phyloP scores from a whole-genome alignment of 2,888 invertebrate genomes.

The Brachyptera risi region DNA sequence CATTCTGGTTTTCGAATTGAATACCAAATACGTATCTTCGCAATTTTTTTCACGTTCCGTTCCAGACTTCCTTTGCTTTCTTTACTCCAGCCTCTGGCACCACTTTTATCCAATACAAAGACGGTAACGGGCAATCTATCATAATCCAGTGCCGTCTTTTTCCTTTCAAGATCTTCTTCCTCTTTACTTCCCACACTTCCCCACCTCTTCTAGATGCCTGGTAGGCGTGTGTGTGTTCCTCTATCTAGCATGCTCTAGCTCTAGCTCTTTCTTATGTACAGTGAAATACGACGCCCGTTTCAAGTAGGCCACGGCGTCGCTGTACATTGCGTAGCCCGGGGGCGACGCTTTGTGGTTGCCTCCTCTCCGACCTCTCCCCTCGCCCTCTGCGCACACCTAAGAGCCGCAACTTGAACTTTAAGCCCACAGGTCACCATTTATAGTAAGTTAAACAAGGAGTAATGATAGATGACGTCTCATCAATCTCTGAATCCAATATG shows the following conservation, averaged over 20 bases:
- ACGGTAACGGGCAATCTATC: slow-evolving; percentile 12
- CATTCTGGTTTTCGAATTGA: no score
- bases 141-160: slow-evolving; percentile 13
- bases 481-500: background rate
- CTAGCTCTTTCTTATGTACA: slow-evolving; percentile 3
- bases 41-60: background rate
- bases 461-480: slow-evolving; percentile 5
- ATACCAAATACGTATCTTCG: no score
- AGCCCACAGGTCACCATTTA: slow-evolving; percentile 6
- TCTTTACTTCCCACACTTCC: no score
- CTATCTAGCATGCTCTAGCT: background rate
- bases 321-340: background rate
- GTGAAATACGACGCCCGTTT: slow-evolving; percentile 17
- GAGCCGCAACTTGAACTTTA: background rate
- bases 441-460: background rate
- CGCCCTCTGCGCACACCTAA: background rate
- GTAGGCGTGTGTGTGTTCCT: no score
- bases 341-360: slow-evolving; percentile 5
- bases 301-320: no score
- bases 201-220: no score
- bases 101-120: background rate
- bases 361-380: background rate
- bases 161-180: slow-evolving; percentile 16
- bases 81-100: background rate
- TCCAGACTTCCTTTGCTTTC: background rate